A percentile compares a stretch with the other conserved stretches of the same genome.
Conservation (phyloP, 2,113 vertebrate species). For the Ammodramus savannarum region DNA sequence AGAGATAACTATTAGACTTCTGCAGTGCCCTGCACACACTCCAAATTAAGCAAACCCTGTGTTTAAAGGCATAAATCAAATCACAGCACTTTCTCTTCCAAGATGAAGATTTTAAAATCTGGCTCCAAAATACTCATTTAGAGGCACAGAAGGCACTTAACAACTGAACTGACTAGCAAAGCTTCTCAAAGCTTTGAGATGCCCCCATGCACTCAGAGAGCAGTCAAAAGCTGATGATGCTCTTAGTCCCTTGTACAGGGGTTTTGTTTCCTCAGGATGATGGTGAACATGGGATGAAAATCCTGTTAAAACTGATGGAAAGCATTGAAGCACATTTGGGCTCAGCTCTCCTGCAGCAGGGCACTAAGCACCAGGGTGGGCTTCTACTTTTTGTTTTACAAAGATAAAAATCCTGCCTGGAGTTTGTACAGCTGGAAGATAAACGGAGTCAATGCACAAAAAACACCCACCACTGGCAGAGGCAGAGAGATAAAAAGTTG, state of each 20-base stretch:
- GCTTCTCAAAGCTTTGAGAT: background rate
- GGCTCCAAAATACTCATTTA: background rate
- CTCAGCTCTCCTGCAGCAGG: background rate
- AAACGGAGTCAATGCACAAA: background rate
- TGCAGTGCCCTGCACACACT: background rate
- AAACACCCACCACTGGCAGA: background rate
- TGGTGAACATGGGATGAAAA: background rate
- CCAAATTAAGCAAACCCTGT: background rate
- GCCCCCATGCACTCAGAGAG: background rate
- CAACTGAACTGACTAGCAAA: background rate
- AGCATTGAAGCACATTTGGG: background rate
- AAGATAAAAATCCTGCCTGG: conserved; percentile 17
- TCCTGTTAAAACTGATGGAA: background rate
- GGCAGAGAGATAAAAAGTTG: conserved; percentile 26
- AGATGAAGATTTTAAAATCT: background rate
- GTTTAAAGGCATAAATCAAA: background rate
- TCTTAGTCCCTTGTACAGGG: background rate
- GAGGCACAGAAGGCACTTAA: background rate
- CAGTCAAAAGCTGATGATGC: background rate
- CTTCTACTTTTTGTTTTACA: conserved; percentile 9
- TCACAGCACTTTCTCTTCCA: background rate
- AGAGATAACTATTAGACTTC: background rate
- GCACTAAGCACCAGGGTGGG: background rate
- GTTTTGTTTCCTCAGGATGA: background rate
- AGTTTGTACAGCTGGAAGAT: conserved; percentile 50